Base-by-base conservation (phyloP, 2,888 invertebrate genomes). In the Clusia tigrina region DNA sequence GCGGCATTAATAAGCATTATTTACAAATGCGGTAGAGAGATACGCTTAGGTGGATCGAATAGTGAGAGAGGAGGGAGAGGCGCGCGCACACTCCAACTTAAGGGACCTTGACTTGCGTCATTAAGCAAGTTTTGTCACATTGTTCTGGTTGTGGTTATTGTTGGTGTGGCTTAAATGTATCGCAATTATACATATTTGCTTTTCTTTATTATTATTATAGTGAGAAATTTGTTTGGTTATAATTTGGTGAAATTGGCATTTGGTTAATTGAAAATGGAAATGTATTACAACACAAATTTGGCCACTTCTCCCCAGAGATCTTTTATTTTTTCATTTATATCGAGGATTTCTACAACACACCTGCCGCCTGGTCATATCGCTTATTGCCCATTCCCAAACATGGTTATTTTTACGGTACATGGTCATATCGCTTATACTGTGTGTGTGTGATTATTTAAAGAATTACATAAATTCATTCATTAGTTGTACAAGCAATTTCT, bases 351-450 rank as follows among this genome's bases (percentile, higher is more conserved):
- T 83, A 84, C 82, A 83, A 82, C 84, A 84, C 83, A 83, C 83
- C 87, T 88, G 86, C 87, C 87, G 87, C 86, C 86, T 88, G 89
- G 88, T 88, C 87, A 87, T 88, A 88, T 89, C 87, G 88, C 88
- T 88, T 87, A 78, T 87, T 88, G 88, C 88, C 88, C 88, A 88
- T 89, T 88, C 88, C 88, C 87, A 87, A 79, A 80, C 77, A 78
- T 80, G 71, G 59, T 62, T 24, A 23, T 37, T 6, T n/a, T 15
- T n/a, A 17, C 3, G 42, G n/a, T 25, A 56, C 46, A 53, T 63
- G 52, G 54, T 52, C 42, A 60, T 60, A 51, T 60, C 42, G 42
- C 42, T 17, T 58, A 20, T 56, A 38, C 58, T 62, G 62, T 63
- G 56, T 62, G 54, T 60, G 54, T n/a, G n/a, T 32, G 32, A 42